These are phyloP conservation scores for Meiosimyza decipiens DNA, from an alignment of 2,888 invertebrate genomes.

Conservation along the genomic window DNA sequence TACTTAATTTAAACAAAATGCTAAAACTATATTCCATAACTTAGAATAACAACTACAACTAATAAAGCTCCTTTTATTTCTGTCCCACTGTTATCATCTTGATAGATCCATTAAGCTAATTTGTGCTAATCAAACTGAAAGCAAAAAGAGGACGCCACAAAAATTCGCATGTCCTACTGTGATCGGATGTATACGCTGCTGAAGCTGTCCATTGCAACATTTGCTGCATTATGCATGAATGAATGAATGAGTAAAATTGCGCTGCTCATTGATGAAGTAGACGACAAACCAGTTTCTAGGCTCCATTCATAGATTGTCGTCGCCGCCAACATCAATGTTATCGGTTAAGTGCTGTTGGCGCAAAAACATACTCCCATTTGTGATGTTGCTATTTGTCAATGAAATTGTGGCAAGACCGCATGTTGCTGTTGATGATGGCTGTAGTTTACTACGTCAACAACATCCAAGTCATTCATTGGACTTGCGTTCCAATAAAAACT, in stretches of 20 bases:
- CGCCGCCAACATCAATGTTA: neutral
- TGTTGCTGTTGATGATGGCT: constrained; percentile 24
- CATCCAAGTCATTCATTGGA: constrained; percentile 28
- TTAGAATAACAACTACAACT: too few relatives aligned
- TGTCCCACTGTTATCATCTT: too few relatives aligned
- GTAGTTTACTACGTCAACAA: constrained; percentile 32
- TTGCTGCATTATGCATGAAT: too few relatives aligned
- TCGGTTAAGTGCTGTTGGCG: neutral
- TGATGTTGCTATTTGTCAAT: constrained; percentile 20
- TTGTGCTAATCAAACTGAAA: too few relatives aligned
- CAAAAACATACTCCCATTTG: neutral
- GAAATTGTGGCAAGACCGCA: neutral
- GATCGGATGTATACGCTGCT: too few relatives aligned
- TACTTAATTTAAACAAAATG: too few relatives aligned
- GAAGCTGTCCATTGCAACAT: too few relatives aligned
- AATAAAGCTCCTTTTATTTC: too few relatives aligned
- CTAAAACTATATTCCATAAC: too few relatives aligned
- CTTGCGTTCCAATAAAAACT: constrained; percentile 59
- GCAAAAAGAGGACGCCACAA: too few relatives aligned
- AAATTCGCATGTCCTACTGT: too few relatives aligned
- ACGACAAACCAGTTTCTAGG: constrained; percentile 30
- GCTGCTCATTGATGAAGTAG: constrained; percentile 9
- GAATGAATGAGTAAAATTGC: constrained; percentile 24
- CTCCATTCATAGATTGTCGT: constrained; percentile 5
- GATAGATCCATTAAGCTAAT: too few relatives aligned